Evolutionary conservation across 1,140 invertebrate species (phyloP).

Genomic region (Periplaneta americana): DNA sequence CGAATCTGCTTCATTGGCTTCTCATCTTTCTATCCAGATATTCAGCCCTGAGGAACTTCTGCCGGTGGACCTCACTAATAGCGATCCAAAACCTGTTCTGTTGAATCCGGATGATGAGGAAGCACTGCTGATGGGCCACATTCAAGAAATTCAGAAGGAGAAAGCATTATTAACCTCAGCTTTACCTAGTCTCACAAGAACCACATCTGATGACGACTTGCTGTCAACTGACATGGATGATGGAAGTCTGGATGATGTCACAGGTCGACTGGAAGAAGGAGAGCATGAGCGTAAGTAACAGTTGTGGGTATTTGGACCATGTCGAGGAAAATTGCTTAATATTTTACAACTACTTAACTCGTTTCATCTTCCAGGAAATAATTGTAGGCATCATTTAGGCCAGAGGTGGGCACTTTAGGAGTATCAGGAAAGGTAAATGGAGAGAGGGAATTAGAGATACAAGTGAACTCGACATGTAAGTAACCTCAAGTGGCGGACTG

Average conservation of each 20-base stretch:
- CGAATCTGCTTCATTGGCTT: no score
- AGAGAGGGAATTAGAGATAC: no score
- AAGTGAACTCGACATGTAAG: no score
- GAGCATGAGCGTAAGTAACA: constrained; percentile 7
- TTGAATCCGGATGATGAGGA: constrained; percentile 54
- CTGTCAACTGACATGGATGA: constrained; percentile 61
- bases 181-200: constrained; percentile 67
- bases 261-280: constrained; percentile 9
- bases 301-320: background rate
- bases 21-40: constrained; percentile 24
- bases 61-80: constrained; percentile 32
- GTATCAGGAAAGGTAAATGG: no score
- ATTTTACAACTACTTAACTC: background rate
- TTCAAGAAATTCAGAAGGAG: constrained; percentile 70
- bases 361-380: background rate
- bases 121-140: constrained; percentile 61
- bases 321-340: background rate
- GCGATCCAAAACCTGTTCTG: constrained; percentile 24
- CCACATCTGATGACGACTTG: constrained; percentile 79
- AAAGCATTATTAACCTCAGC: constrained; percentile 76
- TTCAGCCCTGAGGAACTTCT: constrained; percentile 56
- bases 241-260: constrained; percentile 48
- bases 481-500: no score
- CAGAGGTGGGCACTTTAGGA: no score
- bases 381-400: no score